Evolutionary conservation across 1,140 invertebrate genomes (phyloP), one percentile per base, ranked within the genome.

Genomic region (Bicyclus anynana): DNA sequence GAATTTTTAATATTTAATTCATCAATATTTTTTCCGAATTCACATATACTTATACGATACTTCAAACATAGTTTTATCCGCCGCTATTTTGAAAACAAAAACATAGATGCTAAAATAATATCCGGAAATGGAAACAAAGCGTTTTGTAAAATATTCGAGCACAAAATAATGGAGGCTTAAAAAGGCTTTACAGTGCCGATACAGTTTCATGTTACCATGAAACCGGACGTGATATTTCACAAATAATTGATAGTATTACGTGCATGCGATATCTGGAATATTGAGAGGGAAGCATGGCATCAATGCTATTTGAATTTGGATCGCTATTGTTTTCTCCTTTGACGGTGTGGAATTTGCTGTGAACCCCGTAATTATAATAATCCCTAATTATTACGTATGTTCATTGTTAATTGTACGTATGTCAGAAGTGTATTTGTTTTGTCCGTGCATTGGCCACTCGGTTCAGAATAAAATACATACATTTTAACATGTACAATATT

Each of bases 191-290:
- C 27, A 38, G 12, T 10, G 21, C 33, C 51, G 47, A 37, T 42
- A 37, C 26, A 33, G 53, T 21, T 35, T 47, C 59, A 21, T 46
- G 47, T 55, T 61, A 50, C 47, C 33, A 13, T 27, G n/a, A 17
- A 55, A 61, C 35, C 48, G 58, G 51, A 48, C 46, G 59, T 55
- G 23, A 55, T 51, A 55, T 61, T 61, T 61, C 29, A 46, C 51
- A 54, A 60, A 44, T 44, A 44, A 52, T 47, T 59, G 35, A 52
- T 58, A 35, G 35, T 53, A 33, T 33, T 49, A 33, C 27, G 26
- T 26, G 21, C 47, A 33, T 16, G 13, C 26, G 26, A 48, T 27
- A 16, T 17, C 9, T 44, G 40, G 29, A 33, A 35, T 49, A 49
- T 49, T 16, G 33, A 7, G 47, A 33, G 7, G 47, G 3, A 17